Conservation (phyloP, 2,113 vertebrate genomes). For the Solea solea region DNA sequence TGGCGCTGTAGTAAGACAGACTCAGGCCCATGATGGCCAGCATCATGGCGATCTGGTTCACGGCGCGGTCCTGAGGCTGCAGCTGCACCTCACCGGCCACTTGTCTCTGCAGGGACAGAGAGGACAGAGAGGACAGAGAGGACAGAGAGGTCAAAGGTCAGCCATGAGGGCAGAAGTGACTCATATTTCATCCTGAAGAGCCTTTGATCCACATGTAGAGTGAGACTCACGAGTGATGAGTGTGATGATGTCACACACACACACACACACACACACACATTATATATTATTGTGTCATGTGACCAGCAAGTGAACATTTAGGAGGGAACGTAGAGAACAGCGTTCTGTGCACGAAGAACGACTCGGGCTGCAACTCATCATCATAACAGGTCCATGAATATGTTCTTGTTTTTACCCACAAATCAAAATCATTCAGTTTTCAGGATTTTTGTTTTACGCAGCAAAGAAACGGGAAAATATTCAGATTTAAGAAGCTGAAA, state of each 20-base stretch:
- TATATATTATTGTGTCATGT: neutral
- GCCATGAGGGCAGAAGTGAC: neutral
- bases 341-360: constrained; percentile 10
- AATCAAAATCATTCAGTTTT: too few species aligned
- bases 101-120: constrained; percentile 85
- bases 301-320: constrained; percentile 49
- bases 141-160: constrained; percentile 27
- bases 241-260: too few species aligned
- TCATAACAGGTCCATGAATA: too few species aligned
- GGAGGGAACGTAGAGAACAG: constrained; percentile 19
- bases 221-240: too few species aligned
- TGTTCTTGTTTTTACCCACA: too few species aligned
- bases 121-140: neutral
- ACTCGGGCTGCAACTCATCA: too few species aligned
- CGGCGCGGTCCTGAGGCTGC: constrained; percentile 82
- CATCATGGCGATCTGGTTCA: constrained; percentile 90
- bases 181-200: too few species aligned
- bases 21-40: constrained; percentile 91
- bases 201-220: too few species aligned
- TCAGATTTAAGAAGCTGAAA: too few species aligned
- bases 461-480: too few species aligned
- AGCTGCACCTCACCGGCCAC: constrained; percentile 85
- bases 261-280: too few species aligned
- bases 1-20: constrained; percentile 91
- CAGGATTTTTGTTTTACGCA: too few species aligned